Evolutionary conservation across 2,113 vertebrate species (phyloP), one percentile per base, ranked within the genome.

Genomic region (Centropus bengalensis): DNA sequence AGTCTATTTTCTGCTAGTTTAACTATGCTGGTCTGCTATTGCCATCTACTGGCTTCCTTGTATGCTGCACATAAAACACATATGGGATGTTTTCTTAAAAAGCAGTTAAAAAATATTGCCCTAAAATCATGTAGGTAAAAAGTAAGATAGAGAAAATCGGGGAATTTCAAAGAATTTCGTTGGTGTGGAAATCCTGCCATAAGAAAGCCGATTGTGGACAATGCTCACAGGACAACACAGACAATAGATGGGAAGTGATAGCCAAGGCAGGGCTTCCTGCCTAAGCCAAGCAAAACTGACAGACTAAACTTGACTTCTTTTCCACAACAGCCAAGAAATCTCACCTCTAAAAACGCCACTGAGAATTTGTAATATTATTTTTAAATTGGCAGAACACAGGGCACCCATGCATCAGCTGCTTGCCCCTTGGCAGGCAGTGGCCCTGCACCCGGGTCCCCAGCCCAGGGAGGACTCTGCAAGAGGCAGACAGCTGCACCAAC

Each of bases 11-110:
- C 47, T 63, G 30, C 71, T 62, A 47, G 73, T 71, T 91, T 68
- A 79, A 71, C 88, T 96, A 73, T 52, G 22, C 18, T 86, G 93
- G 97, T 94, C 97, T 97, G 27, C 94, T 98, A 95, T 83, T 98
- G 98, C 98, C 98, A 98, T 93, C 98, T 98, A 95, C 94, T 97
- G 98, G 96, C 44, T n/a, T 47, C 55, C 40, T 62, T 54, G 32
- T 73, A 73, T 55, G 90, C 24, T 79, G 67, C 94, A 93, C 33
- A 38, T 40, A 33, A 87, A 88, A 94, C 14, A 80, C 71, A 93
- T 55, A 68, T 84, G 64, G 52, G 49, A 69, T 7, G 54, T 47
- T 55, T 55, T 32, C 32, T 59, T 30, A 42, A 89, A 59, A 67
- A 36, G 36, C 32, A 55, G 28, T 23, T 82, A 22, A 67, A 67